Evolutionary conservation across 2,113 vertebrate species (phyloP).

Genomic region (Calyptommatus sinebrachiatus): DNA sequence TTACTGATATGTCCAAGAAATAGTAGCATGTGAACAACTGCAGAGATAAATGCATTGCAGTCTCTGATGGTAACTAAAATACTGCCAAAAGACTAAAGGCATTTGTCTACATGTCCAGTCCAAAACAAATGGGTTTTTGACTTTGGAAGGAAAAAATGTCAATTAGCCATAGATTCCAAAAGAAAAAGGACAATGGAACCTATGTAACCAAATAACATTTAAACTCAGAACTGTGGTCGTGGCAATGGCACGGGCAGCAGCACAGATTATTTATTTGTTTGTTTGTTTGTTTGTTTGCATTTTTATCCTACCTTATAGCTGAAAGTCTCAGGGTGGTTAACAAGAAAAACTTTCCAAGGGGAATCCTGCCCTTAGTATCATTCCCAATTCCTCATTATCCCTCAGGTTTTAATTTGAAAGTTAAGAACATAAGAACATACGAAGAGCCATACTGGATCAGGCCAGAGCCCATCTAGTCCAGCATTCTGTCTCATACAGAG

Average conservation of each 20-base stretch:
- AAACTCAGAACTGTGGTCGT: not conserved
- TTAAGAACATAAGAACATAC: no score
- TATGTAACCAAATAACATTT: not conserved
- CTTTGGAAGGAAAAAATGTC: conserved; percentile 13
- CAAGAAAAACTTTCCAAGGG: not conserved
- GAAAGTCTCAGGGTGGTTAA: not conserved
- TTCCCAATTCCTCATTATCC: no score
- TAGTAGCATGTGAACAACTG: not conserved
- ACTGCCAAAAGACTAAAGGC: not conserved
- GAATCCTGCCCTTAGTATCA: not conserved
- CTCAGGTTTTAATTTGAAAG: no score
- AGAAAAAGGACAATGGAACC: not conserved
- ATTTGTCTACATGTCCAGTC: conserved; percentile 16
- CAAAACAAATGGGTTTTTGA: conserved; percentile 22
- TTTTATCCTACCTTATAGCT: no score
- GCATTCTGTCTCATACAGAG: no score
- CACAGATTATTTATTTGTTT: no score
- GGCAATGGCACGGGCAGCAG: no score
- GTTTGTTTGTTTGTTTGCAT: no score
- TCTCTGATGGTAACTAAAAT: not conserved
- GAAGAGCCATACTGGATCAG: no score
- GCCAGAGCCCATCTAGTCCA: no score
- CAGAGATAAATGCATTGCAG: not conserved
- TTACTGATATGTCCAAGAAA: not conserved
- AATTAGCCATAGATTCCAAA: not conserved